phyloP scores from a whole-genome alignment of 2,113 vertebrate species.

The Tauraco erythrolophus region DNA sequence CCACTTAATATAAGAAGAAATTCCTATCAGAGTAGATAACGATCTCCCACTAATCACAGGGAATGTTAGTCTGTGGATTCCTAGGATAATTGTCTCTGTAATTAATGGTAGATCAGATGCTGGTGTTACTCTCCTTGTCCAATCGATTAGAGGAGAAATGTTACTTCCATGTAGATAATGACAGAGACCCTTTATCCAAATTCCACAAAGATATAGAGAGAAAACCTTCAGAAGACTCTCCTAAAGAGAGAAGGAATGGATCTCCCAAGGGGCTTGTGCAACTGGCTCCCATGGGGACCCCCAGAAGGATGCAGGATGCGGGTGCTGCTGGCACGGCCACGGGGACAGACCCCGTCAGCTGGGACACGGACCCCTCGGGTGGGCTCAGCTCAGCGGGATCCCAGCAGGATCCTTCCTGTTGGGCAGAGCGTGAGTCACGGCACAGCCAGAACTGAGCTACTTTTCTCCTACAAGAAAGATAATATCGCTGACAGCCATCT shows the following conservation, averaged over 20 bases:
- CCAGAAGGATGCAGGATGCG: too few species aligned
- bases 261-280: neutral
- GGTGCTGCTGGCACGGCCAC: neutral
- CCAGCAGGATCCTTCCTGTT: neutral
- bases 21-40: neutral
- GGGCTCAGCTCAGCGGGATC: neutral
- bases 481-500: neutral
- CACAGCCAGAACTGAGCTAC: neutral
- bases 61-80: neutral
- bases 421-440: neutral
- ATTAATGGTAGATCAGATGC: conserved; percentile 28
- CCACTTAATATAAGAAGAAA: neutral
- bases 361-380: too few species aligned
- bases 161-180: neutral
- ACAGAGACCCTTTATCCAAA: neutral
- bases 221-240: neutral
- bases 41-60: neutral
- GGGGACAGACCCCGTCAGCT: neutral
- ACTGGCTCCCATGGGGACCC: neutral
- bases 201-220: neutral
- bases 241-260: neutral
- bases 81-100: conserved; percentile 3
- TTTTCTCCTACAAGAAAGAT: neutral
- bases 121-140: neutral
- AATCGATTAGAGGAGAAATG: neutral